Conservation (phyloP, 2,888 invertebrate genomes). For the Kryphioiulus occultus region DNA sequence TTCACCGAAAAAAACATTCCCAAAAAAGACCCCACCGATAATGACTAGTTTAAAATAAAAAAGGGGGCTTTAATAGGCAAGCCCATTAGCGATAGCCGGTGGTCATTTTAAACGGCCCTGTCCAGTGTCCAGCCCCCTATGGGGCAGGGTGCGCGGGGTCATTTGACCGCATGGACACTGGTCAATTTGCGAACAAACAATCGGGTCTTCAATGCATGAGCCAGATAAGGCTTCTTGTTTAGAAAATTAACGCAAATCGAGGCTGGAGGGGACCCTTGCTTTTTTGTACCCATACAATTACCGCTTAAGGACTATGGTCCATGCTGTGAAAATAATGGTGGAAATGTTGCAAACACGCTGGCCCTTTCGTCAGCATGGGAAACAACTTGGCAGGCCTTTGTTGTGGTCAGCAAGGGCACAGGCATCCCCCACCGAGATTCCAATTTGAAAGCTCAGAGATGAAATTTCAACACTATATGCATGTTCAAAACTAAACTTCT, state of each 20-base stretch:
- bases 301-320: not conserved
- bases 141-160: not conserved
- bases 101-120: not conserved
- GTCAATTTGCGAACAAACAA: slow-evolving; percentile 39
- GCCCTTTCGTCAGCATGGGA: not conserved
- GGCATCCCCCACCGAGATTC: not conserved
- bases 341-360: not conserved
- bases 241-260: slow-evolving; percentile 13
- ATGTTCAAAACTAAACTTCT: no score
- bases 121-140: no score
- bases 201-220: not conserved
- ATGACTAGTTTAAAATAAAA: slow-evolving; percentile 29
- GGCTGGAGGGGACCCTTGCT: not conserved
- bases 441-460: not conserved
- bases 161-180: slow-evolving; percentile 13
- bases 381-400: not conserved
- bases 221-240: not conserved
- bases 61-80: not conserved
- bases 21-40: slow-evolving; percentile 21
- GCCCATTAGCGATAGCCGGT: slow-evolving; percentile 24
- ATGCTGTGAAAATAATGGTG: slow-evolving; percentile 39
- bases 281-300: slow-evolving; percentile 1
- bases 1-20: not conserved
- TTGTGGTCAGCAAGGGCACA: not conserved
- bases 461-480: no score